Percentiles rank a stretch among this genome's conserved stretches.
These are phyloP conservation scores for Nothoprocta pentlandii DNA, from an alignment of 2,113 vertebrate species.

Conservation along the genomic window DNA sequence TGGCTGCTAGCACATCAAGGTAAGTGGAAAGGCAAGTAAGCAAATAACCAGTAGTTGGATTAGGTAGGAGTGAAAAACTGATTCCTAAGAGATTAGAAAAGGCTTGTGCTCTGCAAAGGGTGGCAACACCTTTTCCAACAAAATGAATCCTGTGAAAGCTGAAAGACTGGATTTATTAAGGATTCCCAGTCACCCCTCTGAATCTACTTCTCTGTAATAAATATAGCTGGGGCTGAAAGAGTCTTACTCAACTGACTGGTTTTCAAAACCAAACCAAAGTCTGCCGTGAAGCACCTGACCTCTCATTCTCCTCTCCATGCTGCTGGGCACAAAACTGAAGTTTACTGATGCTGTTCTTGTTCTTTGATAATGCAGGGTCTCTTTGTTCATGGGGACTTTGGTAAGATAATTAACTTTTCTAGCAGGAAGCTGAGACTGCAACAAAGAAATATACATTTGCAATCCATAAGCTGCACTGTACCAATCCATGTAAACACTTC, in stretches of 20 bases:
- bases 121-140: neutral
- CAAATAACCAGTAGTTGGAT: neutral
- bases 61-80: neutral
- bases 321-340: conserved; percentile 19
- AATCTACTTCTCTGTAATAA: neutral
- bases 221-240: neutral
- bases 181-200: neutral
- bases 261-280: conserved; percentile 10
- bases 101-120: neutral
- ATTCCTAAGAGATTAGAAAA: neutral
- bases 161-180: neutral
- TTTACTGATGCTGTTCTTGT: conserved; percentile 30
- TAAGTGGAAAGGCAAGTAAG: neutral
- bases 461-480: neutral
- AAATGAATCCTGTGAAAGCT: neutral
- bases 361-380: neutral
- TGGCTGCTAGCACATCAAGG: neutral
- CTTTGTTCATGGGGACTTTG: neutral
- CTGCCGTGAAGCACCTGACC: neutral
- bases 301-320: neutral
- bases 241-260: neutral
- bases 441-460: conserved; percentile 1
- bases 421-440: conserved; percentile 32
- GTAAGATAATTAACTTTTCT: conserved; percentile 44
- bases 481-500: neutral